Conservation (phyloP, 2,888 invertebrate species). For the Graphium colonna region DNA sequence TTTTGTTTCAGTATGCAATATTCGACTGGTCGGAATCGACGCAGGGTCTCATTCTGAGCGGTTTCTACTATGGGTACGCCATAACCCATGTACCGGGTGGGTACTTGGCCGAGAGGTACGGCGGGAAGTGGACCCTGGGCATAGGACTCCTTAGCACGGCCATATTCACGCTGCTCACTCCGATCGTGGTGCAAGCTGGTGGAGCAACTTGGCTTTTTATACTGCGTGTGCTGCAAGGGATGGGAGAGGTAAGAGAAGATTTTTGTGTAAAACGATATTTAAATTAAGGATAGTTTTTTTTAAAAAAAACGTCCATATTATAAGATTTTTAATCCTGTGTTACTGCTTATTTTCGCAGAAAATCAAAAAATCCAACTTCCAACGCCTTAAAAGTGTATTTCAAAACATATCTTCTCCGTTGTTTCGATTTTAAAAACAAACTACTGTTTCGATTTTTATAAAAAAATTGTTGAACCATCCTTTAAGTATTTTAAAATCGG, state of each 20-base stretch:
- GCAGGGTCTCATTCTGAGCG: conserved; percentile 88
- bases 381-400: no score
- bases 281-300: background rate
- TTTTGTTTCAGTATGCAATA: conserved; percentile 50
- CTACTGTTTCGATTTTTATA: no score
- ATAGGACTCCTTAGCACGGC: conserved; percentile 90
- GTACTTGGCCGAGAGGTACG: conserved; percentile 88
- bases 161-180: conserved; percentile 89
- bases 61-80: conserved; percentile 93
- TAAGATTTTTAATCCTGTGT: no score
- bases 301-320: no score
- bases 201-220: conserved; percentile 79
- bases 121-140: conserved; percentile 92
- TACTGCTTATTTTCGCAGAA: no score
- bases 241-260: conserved; percentile 83
- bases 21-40: conserved; percentile 85
- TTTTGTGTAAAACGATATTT: background rate
- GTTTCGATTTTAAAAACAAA: no score
- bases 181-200: conserved; percentile 82
- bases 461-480: no score
- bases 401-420: no score
- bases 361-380: no score
- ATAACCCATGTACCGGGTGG: conserved; percentile 92
- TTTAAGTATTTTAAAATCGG: no score
- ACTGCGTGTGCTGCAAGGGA: conserved; percentile 85